These are phyloP conservation scores for Tetanocera ferruginea DNA, from an alignment of 2,888 invertebrate genomes.

Conservation along the genomic window DNA sequence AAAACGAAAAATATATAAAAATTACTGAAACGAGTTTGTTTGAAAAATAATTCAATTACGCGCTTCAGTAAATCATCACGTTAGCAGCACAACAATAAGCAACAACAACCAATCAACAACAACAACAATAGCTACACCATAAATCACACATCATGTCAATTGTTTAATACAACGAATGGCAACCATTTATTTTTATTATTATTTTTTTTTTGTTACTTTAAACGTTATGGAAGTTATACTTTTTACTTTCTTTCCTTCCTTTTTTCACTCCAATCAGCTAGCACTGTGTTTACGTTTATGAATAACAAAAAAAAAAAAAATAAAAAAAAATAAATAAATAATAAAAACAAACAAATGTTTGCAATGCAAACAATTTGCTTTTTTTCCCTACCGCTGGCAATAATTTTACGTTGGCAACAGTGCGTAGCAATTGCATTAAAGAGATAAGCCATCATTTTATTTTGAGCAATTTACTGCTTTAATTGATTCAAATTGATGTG, in stretches of 20 bases:
- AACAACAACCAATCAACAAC: slow-evolving; percentile 1
- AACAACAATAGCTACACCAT: slow-evolving; percentile 9
- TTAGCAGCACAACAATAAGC: slow-evolving; percentile 12
- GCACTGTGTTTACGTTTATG: too few relatives aligned
- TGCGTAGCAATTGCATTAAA: too few relatives aligned
- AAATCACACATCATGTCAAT: slow-evolving; percentile 38
- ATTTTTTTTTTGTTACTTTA: background rate
- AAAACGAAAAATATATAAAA: background rate
- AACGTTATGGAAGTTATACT: background rate
- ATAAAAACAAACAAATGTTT: too few relatives aligned
- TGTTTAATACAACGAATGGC: slow-evolving; percentile 33
- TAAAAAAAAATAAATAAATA: too few relatives aligned
- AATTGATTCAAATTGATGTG: too few relatives aligned
- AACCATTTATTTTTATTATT: background rate
- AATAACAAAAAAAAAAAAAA: too few relatives aligned
- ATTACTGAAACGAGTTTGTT: background rate
- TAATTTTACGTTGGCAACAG: background rate
- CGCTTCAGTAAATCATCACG: slow-evolving; percentile 32
- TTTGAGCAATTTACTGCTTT: too few relatives aligned
- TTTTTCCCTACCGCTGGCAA: background rate
- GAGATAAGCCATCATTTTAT: too few relatives aligned
- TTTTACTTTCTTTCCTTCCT: background rate
- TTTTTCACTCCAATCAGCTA: background rate
- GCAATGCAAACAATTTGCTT: background rate
- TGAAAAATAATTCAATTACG: slow-evolving; percentile 39